A percentile compares a stretch with the other conserved stretches of the same genome.
Conservation (phyloP, 2,888 invertebrate species). For the Patella caerulea region DNA sequence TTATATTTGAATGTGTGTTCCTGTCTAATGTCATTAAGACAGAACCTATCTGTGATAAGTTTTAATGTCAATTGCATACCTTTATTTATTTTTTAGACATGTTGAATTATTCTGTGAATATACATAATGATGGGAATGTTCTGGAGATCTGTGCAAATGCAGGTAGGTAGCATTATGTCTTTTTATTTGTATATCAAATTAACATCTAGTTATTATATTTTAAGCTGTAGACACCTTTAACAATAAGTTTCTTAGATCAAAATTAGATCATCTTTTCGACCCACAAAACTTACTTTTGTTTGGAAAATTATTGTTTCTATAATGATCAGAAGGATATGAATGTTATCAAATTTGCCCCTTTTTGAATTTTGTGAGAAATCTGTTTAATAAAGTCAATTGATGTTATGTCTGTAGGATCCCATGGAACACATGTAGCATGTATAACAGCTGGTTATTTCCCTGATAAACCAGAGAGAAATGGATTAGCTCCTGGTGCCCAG, state of each 20-base stretch:
- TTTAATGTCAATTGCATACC: not conserved
- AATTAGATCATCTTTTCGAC: too few species aligned
- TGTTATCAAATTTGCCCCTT: not conserved
- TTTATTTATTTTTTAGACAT: constrained; percentile 74
- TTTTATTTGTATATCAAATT: too few species aligned
- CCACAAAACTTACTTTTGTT: too few species aligned
- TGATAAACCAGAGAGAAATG: constrained; percentile 88
- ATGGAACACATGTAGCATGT: constrained; percentile 97
- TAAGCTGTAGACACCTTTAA: too few species aligned
- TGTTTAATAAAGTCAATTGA: not conserved
- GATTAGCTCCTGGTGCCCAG: constrained; percentile 96
- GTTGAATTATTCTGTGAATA: constrained; percentile 86
- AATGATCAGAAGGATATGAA: too few species aligned
- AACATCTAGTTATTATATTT: too few species aligned
- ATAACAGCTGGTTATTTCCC: constrained; percentile 94
- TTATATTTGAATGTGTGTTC: too few species aligned
- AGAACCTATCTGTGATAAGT: too few species aligned
- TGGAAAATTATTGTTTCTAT: too few species aligned
- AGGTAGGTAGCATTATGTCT: constrained; percentile 75
- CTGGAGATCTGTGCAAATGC: constrained; percentile 95
- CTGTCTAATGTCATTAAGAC: too few species aligned
- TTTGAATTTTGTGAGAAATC: not conserved
- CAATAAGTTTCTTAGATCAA: too few species aligned
- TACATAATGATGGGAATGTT: constrained; percentile 90
- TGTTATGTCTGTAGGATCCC: constrained; percentile 79